Base-by-base conservation (phyloP, 1,140 invertebrate species). In the Zelostemma sp. region DNA sequence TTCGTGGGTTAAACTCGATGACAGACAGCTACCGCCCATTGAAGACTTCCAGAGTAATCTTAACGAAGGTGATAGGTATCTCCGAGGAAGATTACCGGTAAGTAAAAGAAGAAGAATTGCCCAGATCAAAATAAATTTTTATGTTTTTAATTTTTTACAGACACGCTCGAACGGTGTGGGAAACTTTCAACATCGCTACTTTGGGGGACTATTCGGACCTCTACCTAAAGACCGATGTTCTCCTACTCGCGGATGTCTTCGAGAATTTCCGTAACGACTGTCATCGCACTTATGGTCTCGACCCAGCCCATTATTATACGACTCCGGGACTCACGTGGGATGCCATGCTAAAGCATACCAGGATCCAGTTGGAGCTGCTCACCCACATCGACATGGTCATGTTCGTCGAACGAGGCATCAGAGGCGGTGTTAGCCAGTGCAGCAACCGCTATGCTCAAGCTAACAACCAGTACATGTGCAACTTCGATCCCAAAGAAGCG, bases 301-400 rank as follows among this genome's bases (percentile, higher is more conserved):
- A 83, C 67, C 73, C 74, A 15, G 54, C 66, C 1, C 50, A 53
- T 21, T 54, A 48, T 16, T 53, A 11, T 16, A 54, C 45, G 1
- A 35, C 16, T 16, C 31, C 49, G 3, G 45, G 59, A 8, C 21
- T 83, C 8, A 71, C 75, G 16, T 87, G 76, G 72, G 78, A 87
- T 79, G 73, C 74, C 1, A 80, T 80, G 76, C 50, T 85, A 6
- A 81, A 79, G 66, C 56, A 54, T 11, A 85, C 84, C 1, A 43
- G 77, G 51, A 59, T 84, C 17, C 46, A 82, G 73, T 62, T 89
- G 51, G 84, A 88, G 62, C 58, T 87, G n/a, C 48, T 88, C 11
- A 80, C 65, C 0, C 76, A 78, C 56, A 63, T 73, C 45, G 75
- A 77, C 40, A 72, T 66, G 58, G n/a, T 78, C 9, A n/a, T 78